Base-by-base conservation (phyloP, 1,140 invertebrate genomes). In the Ceratina calcarata region DNA sequence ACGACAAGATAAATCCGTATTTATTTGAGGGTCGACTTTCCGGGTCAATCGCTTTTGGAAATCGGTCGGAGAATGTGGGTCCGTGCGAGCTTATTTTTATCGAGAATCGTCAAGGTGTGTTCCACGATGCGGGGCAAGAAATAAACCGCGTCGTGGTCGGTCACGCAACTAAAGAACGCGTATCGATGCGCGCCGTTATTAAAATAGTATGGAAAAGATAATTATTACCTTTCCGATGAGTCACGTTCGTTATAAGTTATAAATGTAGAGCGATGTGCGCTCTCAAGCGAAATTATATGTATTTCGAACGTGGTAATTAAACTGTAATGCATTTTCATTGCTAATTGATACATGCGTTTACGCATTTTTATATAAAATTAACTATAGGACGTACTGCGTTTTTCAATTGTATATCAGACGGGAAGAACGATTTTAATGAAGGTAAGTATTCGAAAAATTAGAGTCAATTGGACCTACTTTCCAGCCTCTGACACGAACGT, bases 381-480 rank as follows among this genome's bases (percentile, higher is more conserved):
- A 45, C 10, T 10, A 6, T 10, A 45, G 8, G 37, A 45, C 8
- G 37, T 7, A 45, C 37, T 7, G 37, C 67, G 16, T 24, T 16
- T 45, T 45, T 45, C 55, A 55, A 37, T 15, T 61, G 58, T 24
- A 13, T 20, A 22, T 10, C 13, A 24, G 22, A 8, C 15, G 66
- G 45, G 53, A 24, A 45, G 66, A 61, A 22, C 37, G 27, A 62
- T 78, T 78, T 78, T 62, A 78, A 78, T 24, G 75, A 61, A 61
- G 24, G 37, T 45, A 45, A 45, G 53, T 27, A 71, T 68, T 78
- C 68, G 58, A 64, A 78, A 78, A 78, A 78, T 78, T 78, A 78
- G 58, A 71, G 67, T 1, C 75, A 78, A 78, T 78, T 78, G 75
- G 49, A 55, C 67, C 37, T 27, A 53, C 58, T 70, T 78, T 71